Conservation (phyloP, 2,888 invertebrate species). For the Agrilus mali region DNA sequence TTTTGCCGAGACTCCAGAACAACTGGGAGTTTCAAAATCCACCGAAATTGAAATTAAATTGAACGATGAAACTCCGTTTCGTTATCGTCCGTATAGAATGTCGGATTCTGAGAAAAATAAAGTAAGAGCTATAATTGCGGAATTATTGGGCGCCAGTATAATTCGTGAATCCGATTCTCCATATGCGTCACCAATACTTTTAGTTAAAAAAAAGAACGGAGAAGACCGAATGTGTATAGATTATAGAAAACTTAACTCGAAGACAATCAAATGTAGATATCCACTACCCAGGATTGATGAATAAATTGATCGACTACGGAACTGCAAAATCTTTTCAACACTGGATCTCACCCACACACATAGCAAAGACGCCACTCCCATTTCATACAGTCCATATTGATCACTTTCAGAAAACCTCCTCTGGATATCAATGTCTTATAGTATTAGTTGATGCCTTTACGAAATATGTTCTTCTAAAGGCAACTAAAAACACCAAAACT, state of each 20-base stretch:
- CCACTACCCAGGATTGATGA: slow-evolving; percentile 20
- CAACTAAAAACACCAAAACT: too few relatives aligned
- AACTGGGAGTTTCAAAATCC: neutral
- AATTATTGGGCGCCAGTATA: neutral
- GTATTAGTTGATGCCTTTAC: too few relatives aligned
- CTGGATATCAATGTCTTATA: too few relatives aligned
- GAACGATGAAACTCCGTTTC: neutral
- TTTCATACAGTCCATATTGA: too few relatives aligned
- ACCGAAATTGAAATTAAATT: slow-evolving; percentile 2
- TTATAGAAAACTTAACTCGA: slow-evolving; percentile 17
- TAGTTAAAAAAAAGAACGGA: slow-evolving; percentile 15
- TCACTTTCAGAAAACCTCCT: too few relatives aligned
- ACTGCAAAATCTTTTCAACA: slow-evolving; percentile 15
- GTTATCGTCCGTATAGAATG: too few relatives aligned
- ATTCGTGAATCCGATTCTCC: slow-evolving; percentile 13
- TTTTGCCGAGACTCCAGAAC: neutral
- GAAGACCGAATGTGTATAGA: slow-evolving; percentile 12
- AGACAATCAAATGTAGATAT: slow-evolving; percentile 17
- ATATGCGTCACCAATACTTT: slow-evolving; percentile 9
- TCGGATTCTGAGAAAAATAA: slow-evolving; percentile 2
- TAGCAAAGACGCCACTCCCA: too few relatives aligned
- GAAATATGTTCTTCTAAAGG: too few relatives aligned
- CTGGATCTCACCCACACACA: too few relatives aligned
- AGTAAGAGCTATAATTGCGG: neutral
- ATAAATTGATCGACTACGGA: slow-evolving; percentile 13